Percentiles rank a stretch among this genome's conserved stretches.
These are phyloP conservation scores for Cercopithecus mitis DNA, from an alignment of 2,797 vertebrate genomes.

Conservation along the genomic window DNA sequence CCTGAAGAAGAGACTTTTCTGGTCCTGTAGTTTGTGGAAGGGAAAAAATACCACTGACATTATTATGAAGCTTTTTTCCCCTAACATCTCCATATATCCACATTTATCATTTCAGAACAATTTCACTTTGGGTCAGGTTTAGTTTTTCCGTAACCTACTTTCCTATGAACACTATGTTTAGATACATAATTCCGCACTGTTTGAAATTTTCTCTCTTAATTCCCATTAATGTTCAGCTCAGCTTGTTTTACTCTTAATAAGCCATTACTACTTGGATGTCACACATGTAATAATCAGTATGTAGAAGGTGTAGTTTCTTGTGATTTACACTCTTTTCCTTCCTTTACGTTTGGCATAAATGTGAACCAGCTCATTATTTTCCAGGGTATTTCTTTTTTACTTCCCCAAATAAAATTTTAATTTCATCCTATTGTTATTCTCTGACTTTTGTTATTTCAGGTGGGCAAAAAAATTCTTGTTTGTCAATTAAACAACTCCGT, in stretches of 20 bases:
- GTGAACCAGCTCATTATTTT: background rate
- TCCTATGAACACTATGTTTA: background rate
- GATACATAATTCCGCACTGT: background rate
- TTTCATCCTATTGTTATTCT: background rate
- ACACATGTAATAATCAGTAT: background rate
- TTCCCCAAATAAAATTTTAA: background rate
- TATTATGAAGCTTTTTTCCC: constrained; percentile 3
- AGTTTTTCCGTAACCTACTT: background rate
- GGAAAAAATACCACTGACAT: constrained; percentile 24
- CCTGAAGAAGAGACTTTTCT: constrained; percentile 55
- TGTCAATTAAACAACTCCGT: background rate
- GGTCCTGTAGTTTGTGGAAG: background rate
- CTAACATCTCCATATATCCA: background rate
- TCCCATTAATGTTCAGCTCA: background rate
- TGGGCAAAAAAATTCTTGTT: background rate
- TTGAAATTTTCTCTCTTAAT: background rate
- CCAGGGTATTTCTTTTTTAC: background rate
- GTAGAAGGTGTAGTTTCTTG: background rate
- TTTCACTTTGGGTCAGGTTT: background rate
- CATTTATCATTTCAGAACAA: background rate
- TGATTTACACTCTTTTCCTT: background rate
- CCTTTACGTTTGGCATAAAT: background rate
- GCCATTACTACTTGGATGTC: background rate
- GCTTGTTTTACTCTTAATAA: background rate
- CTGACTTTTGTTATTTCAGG: constrained; percentile 2